Evolutionary conservation across 30 jellyfish, hydroid and myxozoan species (phyloP).

Genomic region (Aurelia sp.): DNA sequence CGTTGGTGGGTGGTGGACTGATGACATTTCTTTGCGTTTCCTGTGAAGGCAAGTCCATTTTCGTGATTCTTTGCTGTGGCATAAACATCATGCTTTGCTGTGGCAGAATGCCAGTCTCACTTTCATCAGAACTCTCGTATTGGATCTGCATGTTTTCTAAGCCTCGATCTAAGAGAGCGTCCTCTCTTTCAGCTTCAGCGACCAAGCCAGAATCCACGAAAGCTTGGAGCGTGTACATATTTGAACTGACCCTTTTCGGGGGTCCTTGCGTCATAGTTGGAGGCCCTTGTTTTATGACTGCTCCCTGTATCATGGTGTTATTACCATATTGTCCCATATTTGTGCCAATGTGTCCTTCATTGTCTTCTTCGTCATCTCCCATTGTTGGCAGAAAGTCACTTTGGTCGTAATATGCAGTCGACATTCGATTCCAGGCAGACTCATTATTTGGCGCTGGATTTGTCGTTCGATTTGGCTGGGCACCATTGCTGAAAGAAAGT

Average conservation of each 20-base stretch:
- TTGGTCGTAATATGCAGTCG: not conserved
- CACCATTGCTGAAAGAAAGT: too few relatives aligned
- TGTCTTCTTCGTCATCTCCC: not conserved
- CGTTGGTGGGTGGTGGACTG: too few relatives aligned
- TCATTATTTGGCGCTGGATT: too few relatives aligned
- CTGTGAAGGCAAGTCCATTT: too few relatives aligned
- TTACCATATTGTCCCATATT: not conserved
- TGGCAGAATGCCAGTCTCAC: conserved; percentile 5
- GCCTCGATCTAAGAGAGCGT: conserved; percentile 26
- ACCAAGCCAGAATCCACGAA: not conserved
- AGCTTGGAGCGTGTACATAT: not conserved
- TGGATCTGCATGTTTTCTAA: not conserved
- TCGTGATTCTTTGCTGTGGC: too few relatives aligned
- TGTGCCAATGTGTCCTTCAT: not conserved
- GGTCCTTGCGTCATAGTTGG: not conserved
- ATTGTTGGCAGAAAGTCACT: not conserved
- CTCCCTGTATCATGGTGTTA: not conserved
- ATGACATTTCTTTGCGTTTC: too few relatives aligned
- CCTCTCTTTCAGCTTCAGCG: not conserved
- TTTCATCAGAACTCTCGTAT: conserved; percentile 13
- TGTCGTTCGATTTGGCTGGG: too few relatives aligned
- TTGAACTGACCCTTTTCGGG: not conserved
- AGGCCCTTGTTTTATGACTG: not conserved
- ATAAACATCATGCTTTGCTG: too few relatives aligned
- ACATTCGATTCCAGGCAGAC: not conserved